Conservation (phyloP, 1,140 invertebrate species). For the Dendroctonus valens region DNA sequence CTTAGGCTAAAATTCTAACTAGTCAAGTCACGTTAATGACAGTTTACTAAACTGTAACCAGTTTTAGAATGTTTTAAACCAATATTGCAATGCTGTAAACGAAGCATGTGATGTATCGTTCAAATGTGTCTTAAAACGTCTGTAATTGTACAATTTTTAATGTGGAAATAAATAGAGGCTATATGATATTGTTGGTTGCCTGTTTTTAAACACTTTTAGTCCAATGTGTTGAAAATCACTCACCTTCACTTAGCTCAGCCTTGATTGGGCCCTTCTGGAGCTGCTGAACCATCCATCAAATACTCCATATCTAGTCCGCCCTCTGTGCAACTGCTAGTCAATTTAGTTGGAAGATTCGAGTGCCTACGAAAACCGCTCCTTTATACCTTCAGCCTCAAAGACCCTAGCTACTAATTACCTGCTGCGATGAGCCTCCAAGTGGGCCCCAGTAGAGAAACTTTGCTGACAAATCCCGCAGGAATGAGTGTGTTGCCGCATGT, state of each 20-base stretch:
- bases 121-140: slow-evolving; percentile 26
- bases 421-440: slow-evolving; percentile 9
- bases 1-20: neutral
- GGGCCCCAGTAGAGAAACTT: slow-evolving; percentile 4
- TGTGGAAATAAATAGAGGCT: slow-evolving; percentile 3
- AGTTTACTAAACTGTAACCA: neutral
- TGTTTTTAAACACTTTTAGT: no score
- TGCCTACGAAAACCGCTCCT: no score
- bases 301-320: no score
- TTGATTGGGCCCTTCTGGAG: no score
- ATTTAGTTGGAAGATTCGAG: no score
- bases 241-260: no score
- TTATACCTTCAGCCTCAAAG: no score
- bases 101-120: slow-evolving; percentile 7
- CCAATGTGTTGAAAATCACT: no score
- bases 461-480: slow-evolving; percentile 13
- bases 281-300: no score
- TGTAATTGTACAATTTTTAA: slow-evolving; percentile 17
- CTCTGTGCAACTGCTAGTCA: no score
- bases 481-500: slow-evolving; percentile 11
- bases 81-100: slow-evolving; percentile 8
- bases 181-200: no score
- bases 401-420: slow-evolving; percentile 1
- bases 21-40: slow-evolving; percentile 1
- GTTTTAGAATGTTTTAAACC: neutral